Evolutionary conservation across 2,113 vertebrate species (phyloP), one percentile per base, ranked within the genome.

Genomic region (Peromyscus maniculatus): DNA sequence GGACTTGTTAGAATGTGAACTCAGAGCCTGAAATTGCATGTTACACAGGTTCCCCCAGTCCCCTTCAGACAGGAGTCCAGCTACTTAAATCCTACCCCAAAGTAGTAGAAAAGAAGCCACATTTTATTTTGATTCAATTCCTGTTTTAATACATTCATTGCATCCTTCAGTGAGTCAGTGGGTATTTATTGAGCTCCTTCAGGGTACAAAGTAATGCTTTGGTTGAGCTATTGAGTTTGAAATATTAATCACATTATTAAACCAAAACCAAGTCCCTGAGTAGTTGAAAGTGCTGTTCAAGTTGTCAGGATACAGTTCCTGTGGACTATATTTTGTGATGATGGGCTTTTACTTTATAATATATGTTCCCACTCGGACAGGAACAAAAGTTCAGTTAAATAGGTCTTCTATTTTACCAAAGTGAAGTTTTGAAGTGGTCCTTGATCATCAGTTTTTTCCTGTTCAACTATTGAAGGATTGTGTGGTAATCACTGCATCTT

Each of bases 181-280:
- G 79, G 89, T 97, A 97, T 97, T 96, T 97, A 97, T 97, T 97
- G 95, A 96, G 83, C 86, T 67, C 96, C 91, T 96, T 97, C 88
- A 89, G 95, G 94, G 89, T 95, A 95, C 91, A 96, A 94, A 97
- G 71, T 95, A 96, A 90, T 95, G 64, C 97, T 95, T 97, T 96
- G 87, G 78, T 97, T 97, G 94, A 98, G 89, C 96, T 94, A 92
- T 97, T 97, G 97, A 96, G 94, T 97, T 96, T 97, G 91, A 97
- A 98, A 97, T 98, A 97, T 97, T 97, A 97, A 97, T 98, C 97
- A 97, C 97, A 97, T 96, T 97, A 93, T 97, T 97, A 97, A 97
- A 98, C 96, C 96, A 96, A 97, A 98, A 97, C 93, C 90, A 91
- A 96, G 94, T 97, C 96, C 89, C 97, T 52, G 92, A 87, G 93